Conservation (phyloP, 2,113 vertebrate genomes). For the Amazona guildingii region DNA sequence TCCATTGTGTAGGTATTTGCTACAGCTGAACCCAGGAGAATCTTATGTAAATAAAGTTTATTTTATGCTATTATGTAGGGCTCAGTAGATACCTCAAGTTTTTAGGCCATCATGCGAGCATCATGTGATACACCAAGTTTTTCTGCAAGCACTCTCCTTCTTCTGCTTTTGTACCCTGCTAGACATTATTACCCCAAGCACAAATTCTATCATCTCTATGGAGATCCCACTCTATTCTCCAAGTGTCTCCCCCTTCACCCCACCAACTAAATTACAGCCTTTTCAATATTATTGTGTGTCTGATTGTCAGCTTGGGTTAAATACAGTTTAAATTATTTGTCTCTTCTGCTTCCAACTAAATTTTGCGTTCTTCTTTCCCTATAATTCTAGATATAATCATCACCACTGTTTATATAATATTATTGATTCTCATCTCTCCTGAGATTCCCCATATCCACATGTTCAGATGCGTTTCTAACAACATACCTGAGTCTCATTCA, state of each 20-base stretch:
- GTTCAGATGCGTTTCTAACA: not conserved
- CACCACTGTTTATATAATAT: not conserved
- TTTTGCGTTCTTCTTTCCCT: not conserved
- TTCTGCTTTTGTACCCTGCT: not conserved
- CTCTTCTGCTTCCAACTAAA: not conserved
- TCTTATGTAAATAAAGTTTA: not conserved
- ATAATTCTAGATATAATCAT: not conserved
- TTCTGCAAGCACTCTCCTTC: not conserved
- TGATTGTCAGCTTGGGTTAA: not conserved
- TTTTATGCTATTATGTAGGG: not conserved
- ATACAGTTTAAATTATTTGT: not conserved
- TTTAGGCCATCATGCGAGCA: not conserved
- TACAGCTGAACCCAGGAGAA: not conserved
- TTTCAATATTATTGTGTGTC: not conserved
- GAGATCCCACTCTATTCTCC: not conserved
- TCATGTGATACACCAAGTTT: not conserved
- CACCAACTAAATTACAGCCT: not conserved
- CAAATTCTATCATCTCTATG: not conserved
- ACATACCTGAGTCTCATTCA: not conserved
- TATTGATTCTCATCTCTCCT: not conserved
- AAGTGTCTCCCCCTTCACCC: not conserved
- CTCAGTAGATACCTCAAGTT: not conserved
- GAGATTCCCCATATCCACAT: not conserved
- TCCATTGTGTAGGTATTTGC: not conserved
- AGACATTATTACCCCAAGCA: not conserved